phyloP scores from a whole-genome alignment of 2,113 vertebrate species.

The Thamnaconus septentrionalis region DNA sequence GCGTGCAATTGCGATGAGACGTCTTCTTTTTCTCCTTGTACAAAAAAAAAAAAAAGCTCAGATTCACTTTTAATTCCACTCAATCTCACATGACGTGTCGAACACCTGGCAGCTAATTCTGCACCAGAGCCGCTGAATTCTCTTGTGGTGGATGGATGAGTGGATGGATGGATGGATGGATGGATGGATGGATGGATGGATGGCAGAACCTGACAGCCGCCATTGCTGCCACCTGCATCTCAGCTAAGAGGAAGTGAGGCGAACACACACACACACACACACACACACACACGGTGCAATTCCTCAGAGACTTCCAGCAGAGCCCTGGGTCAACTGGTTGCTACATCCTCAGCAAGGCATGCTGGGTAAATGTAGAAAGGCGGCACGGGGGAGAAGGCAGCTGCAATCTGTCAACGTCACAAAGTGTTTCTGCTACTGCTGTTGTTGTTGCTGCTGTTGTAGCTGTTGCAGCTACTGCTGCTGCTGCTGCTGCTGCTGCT shows the following conservation, averaged over 20 bases:
- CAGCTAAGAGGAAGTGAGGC: neutral
- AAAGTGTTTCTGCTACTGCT: slow-evolving; percentile 1
- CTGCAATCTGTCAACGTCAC: slow-evolving; percentile 28
- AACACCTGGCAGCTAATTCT: slow-evolving; percentile 1
- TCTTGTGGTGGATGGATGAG: neutral
- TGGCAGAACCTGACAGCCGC: too few species aligned
- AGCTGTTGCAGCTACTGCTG: too few species aligned
- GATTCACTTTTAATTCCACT: neutral
- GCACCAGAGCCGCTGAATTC: slow-evolving; percentile 4
- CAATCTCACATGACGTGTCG: neutral
- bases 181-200: too few species aligned
- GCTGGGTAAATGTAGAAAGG: slow-evolving; percentile 6
- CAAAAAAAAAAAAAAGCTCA: neutral
- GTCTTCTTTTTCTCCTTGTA: neutral
- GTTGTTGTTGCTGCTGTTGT: slow-evolving; percentile 2
- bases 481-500: slow-evolving; percentile 1
- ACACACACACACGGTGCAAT: neutral
- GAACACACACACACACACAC: neutral
- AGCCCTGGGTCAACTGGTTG: slow-evolving; percentile 23
- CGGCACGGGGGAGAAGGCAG: neutral
- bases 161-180: too few species aligned
- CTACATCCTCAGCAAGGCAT: slow-evolving; percentile 4
- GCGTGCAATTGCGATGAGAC: too few species aligned
- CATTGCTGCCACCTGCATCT: too few species aligned
- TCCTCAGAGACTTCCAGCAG: slow-evolving; percentile 14